These are phyloP conservation scores for Pseudomyrmex flavicornis DNA, from an alignment of 1,140 invertebrate species.

Conservation along the genomic window DNA sequence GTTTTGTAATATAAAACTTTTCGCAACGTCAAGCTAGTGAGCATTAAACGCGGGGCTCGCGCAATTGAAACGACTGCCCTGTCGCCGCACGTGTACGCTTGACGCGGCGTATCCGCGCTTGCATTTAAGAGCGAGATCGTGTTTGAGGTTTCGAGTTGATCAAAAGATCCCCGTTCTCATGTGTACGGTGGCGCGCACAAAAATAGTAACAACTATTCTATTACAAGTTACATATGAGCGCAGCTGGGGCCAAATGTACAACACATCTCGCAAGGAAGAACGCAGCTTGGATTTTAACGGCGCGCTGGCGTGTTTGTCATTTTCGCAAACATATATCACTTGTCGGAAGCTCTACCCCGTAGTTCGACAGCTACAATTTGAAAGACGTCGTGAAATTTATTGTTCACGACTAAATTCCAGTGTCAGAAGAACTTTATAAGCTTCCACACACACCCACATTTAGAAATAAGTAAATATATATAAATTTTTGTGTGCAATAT, in stretches of 20 bases:
- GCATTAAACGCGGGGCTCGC: neutral
- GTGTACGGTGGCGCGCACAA: conserved; percentile 47
- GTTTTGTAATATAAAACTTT: neutral
- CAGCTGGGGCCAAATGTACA: conserved; percentile 46
- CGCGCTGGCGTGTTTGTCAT: conserved; percentile 51
- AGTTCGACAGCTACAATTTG: conserved; percentile 54
- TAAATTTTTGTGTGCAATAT: neutral
- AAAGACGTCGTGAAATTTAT: conserved; percentile 40
- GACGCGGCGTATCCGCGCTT: conserved; percentile 54
- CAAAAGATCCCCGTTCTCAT: conserved; percentile 60
- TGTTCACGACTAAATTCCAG: conserved; percentile 18
- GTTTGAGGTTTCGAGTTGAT: conserved; percentile 63
- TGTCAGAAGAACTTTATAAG: conserved; percentile 1
- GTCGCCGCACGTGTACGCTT: conserved; percentile 51
- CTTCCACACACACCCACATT: neutral
- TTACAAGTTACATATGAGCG: conserved; percentile 61
- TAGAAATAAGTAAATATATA: neutral
- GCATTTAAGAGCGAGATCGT: conserved; percentile 58
- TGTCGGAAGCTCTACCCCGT: conserved; percentile 47
- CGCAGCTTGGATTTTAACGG: conserved; percentile 44
- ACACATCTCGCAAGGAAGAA: conserved; percentile 51
- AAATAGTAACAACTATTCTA: conserved; percentile 58
- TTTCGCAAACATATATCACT: conserved; percentile 61
- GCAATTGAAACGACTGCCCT: conserved; percentile 24
- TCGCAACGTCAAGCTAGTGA: neutral